Evolutionary conservation across 2,888 invertebrate genomes (phyloP).

Genomic region (Leptopilina syphax): DNA sequence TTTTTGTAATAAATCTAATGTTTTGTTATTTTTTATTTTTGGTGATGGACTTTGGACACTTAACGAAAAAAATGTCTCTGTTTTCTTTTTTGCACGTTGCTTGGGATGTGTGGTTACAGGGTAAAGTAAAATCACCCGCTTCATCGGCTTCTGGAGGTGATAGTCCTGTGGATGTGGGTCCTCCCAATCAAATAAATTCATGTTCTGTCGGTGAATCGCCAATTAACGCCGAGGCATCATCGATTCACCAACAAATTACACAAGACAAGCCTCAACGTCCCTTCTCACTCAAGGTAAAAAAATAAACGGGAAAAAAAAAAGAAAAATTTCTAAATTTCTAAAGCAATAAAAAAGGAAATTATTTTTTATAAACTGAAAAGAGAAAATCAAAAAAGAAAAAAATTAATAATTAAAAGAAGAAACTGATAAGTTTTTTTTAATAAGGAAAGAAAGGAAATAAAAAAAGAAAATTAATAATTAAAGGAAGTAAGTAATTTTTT

Average conservation of each 20-base stretch:
- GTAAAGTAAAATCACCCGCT: constrained; percentile 77
- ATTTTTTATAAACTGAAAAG: too few relatives aligned
- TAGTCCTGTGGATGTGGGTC: constrained; percentile 74
- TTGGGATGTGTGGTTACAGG: constrained; percentile 75
- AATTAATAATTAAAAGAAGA: too few relatives aligned
- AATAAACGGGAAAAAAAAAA: neutral
- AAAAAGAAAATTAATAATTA: too few relatives aligned
- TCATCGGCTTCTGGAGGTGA: constrained; percentile 75
- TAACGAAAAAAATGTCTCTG: constrained; percentile 62
- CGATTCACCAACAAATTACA: constrained; percentile 71
- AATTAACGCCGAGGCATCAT: constrained; percentile 68
- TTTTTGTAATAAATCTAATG: too few relatives aligned
- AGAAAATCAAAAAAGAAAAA: too few relatives aligned
- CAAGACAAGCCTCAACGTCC: constrained; percentile 80
- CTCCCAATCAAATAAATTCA: constrained; percentile 72
- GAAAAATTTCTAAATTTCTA: neutral
- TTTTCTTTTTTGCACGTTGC: constrained; percentile 66
- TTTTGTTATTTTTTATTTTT: neutral
- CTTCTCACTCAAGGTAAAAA: constrained; percentile 80
- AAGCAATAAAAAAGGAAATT: neutral
- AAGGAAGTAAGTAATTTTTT: too few relatives aligned
- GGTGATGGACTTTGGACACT: constrained; percentile 73
- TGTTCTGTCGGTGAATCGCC: constrained; percentile 71
- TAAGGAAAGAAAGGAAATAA: too few relatives aligned
- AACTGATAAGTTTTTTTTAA: too few relatives aligned